phyloP scores from a whole-genome alignment of 1,140 invertebrate species.

The Hyphantria cunea region DNA sequence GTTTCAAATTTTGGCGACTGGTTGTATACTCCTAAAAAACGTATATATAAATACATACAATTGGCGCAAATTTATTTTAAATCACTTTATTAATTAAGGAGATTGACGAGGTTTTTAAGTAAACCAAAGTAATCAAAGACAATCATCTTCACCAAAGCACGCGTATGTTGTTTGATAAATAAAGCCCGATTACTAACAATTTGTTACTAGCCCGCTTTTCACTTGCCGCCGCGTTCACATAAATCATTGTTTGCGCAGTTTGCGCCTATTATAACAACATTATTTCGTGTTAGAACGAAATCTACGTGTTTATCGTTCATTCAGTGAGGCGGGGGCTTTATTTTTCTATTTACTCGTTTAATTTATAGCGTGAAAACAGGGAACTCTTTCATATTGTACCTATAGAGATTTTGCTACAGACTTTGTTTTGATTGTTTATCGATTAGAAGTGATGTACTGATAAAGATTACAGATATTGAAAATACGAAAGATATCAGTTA shows the following conservation, averaged over 20 bases:
- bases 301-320: slow-evolving; percentile 25
- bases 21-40: no score
- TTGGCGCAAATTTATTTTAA: no score
- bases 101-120: no score
- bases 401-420: slow-evolving; percentile 3
- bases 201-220: slow-evolving; percentile 6
- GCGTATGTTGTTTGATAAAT: neutral
- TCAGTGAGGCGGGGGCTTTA: slow-evolving; percentile 15
- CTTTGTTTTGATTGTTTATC: neutral
- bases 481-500: no score
- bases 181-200: slow-evolving; percentile 23
- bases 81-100: no score
- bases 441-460: neutral
- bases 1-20: no score
- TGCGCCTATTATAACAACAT: slow-evolving; percentile 31
- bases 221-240: neutral
- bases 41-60: no score
- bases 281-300: slow-evolving; percentile 24
- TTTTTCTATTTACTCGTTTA: slow-evolving; percentile 23
- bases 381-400: slow-evolving; percentile 2
- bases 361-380: slow-evolving; percentile 14
- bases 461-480: no score
- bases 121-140: no score
- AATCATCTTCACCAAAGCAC: no score
- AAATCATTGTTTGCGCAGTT: slow-evolving; percentile 32